Conservation (phyloP, 2,113 vertebrate genomes). For the Grallaria varia region DNA sequence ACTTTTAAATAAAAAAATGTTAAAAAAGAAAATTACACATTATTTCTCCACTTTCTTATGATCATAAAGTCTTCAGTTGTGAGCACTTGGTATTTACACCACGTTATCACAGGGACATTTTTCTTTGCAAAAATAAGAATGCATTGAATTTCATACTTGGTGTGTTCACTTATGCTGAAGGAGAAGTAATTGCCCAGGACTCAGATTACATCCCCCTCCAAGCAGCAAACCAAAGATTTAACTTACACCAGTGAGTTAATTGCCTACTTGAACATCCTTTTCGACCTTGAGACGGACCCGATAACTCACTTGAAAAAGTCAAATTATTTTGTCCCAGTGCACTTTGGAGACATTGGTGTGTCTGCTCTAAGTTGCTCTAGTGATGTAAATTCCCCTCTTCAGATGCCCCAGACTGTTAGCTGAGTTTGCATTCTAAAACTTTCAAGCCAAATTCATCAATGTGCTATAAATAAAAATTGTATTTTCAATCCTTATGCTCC, state of each 20-base stretch:
- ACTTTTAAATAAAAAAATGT: background rate
- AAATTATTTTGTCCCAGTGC: background rate
- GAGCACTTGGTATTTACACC: background rate
- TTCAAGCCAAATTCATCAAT: background rate
- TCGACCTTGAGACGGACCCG: background rate
- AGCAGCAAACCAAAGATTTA: background rate
- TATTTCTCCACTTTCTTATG: background rate
- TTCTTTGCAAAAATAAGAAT: background rate
- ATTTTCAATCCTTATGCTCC: background rate
- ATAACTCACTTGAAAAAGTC: background rate
- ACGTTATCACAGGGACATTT: background rate
- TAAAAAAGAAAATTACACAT: rapidly evolving
- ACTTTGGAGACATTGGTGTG: background rate
- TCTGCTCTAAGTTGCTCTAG: background rate
- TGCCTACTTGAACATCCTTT: background rate
- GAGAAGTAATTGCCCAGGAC: background rate
- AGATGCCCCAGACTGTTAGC: background rate
- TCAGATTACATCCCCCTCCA: background rate
- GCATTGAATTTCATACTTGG: background rate
- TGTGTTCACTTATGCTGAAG: background rate
- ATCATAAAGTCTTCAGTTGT: background rate
- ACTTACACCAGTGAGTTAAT: background rate
- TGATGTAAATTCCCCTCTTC: background rate
- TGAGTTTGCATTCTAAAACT: background rate
- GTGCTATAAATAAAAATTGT: background rate